Base-by-base conservation (phyloP, 2,888 invertebrate genomes). In the Zaprionus obscuricornis region DNA sequence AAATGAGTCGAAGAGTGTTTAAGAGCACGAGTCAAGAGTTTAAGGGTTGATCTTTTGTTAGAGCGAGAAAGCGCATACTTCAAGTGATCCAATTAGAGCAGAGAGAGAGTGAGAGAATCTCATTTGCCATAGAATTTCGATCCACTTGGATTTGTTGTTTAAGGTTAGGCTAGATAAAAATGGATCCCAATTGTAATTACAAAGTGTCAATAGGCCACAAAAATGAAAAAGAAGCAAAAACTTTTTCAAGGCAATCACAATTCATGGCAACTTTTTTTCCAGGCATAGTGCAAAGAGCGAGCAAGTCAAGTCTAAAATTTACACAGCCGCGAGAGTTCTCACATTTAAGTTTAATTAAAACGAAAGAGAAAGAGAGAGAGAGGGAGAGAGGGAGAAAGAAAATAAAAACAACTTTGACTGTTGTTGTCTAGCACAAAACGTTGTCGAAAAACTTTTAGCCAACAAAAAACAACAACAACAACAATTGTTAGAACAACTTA, bases 1-100 rank as follows among this genome's bases (percentile, higher is more conserved):
- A 34, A 46, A 45, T 13, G 34, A 5, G n/a, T n/a, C n/a, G 33
- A 51, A 51, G 55, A 55, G 54, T 47, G 37, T 39, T 22, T 8
- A 52, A 65, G 59, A 64, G 59, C 17, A 36, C 31, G 33, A 42
- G 17, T 17, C 17, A 42, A 33, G 45, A 57, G 43, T 37, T 33
- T 54, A 45, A 7, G 34, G 40, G 33, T 10, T 46, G 51, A 63
- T 29, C 36, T 34, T 42, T 31, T 24, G 33, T 26, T 24, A 49
- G 10, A n/a, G 18, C 22, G 18, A 42, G 13, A 17, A 34, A n/a
- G n/a, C n/a, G n/a, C n/a, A n/a, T 59, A 49, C 47, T 40, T 72
- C 43, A 73, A 73, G 63, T 66, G 63, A 72, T 75, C 75, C 75
- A 75, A 79, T 75, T 76, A 76, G 76, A n/a, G n/a, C n/a, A n/a